These are phyloP conservation scores for Psococerastis gibbosa DNA, from an alignment of 2,888 invertebrate species.

Conservation along the genomic window DNA sequence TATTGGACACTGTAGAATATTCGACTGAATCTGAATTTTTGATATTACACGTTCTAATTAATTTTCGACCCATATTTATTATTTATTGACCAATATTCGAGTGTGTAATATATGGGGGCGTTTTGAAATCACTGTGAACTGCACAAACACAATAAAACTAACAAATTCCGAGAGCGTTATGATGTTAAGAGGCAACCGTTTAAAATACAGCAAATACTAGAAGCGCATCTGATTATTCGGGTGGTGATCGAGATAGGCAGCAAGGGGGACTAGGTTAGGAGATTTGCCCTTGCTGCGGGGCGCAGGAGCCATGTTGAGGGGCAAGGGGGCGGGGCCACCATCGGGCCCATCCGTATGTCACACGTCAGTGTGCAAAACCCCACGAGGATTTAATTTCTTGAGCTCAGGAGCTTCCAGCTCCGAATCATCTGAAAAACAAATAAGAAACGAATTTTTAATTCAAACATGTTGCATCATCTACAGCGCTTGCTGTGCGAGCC, in stretches of 20 bases:
- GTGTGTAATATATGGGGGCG: too few relatives aligned
- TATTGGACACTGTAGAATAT: too few relatives aligned
- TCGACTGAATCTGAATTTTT: too few relatives aligned
- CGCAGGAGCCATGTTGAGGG: background rate
- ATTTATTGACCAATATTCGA: too few relatives aligned
- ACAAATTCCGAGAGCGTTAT: too few relatives aligned
- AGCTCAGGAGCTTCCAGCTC: conserved; percentile 42
- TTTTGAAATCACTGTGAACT: too few relatives aligned
- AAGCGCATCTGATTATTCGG: background rate
- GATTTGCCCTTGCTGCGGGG: background rate
- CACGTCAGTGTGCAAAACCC: conserved; percentile 28
- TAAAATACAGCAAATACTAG: conserved; percentile 1
- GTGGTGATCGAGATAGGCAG: conserved; percentile 3
- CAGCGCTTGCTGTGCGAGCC: too few relatives aligned
- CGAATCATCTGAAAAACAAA: conserved; percentile 27
- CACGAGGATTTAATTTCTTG: conserved; percentile 24
- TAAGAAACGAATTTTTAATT: background rate
- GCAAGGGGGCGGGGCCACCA: conserved; percentile 2
- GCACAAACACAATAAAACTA: too few relatives aligned
- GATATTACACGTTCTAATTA: too few relatives aligned
- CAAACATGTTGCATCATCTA: too few relatives aligned
- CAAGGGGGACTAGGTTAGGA: conserved; percentile 1
- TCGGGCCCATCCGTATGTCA: conserved; percentile 21
- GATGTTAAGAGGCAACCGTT: too few relatives aligned
- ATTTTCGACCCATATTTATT: too few relatives aligned